Conservation (phyloP, 1,140 invertebrate species). For the Anastrepha ludens region DNA sequence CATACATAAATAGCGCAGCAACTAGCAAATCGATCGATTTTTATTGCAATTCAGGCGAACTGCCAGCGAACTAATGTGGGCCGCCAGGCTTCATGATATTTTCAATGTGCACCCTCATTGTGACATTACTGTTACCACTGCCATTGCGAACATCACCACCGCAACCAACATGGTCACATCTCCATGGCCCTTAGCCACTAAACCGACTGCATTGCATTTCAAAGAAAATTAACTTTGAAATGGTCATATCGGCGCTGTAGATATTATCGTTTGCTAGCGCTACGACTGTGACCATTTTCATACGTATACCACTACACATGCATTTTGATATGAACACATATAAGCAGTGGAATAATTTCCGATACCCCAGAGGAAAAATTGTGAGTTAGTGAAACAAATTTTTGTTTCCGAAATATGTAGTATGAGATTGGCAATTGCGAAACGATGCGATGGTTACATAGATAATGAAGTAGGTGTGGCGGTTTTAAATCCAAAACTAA, state of each 20-base stretch:
- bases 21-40: slow-evolving; percentile 54
- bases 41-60: slow-evolving; percentile 1
- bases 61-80: not conserved
- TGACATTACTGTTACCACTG: not conserved
- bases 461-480: too few relatives aligned
- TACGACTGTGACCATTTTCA: not conserved
- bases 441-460: too few relatives aligned
- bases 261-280: not conserved
- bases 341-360: not conserved
- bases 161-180: not conserved
- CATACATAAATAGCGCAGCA: not conserved
- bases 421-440: too few relatives aligned
- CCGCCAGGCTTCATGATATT: not conserved
- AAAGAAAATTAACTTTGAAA: slow-evolving; percentile 58
- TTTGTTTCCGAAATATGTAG: too few relatives aligned
- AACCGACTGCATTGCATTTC: slow-evolving; percentile 42
- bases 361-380: too few relatives aligned
- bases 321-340: not conserved
- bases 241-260: not conserved
- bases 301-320: not conserved
- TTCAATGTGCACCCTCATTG: not conserved
- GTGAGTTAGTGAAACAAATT: too few relatives aligned
- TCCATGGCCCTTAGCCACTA: slow-evolving; percentile 24
- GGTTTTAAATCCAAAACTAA: too few relatives aligned
- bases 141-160: not conserved